A percentile compares a stretch with the other conserved stretches of the same genome.
These are phyloP conservation scores for Aphelinus atriplicis DNA, from an alignment of 1,140 invertebrate genomes.

Conservation along the genomic window DNA sequence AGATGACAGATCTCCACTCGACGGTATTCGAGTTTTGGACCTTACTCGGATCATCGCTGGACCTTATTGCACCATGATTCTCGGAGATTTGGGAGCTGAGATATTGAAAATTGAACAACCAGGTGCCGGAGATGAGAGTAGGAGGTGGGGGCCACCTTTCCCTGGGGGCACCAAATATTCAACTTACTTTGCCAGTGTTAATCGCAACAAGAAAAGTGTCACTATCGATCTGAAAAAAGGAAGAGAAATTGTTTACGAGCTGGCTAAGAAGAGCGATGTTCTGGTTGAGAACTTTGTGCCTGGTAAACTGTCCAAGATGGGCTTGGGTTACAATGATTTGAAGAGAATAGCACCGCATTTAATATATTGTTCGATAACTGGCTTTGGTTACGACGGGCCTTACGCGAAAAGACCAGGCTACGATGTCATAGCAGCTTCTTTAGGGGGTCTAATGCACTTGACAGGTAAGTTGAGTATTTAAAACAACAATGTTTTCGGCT, in stretches of 20 bases:
- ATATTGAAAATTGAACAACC: slow-evolving; percentile 90
- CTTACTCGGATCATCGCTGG: slow-evolving; percentile 85
- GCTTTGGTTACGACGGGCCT: slow-evolving; percentile 88
- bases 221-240: slow-evolving; percentile 89
- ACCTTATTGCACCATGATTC: slow-evolving; percentile 86
- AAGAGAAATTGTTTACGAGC: slow-evolving; percentile 76
- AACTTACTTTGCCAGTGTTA: slow-evolving; percentile 88
- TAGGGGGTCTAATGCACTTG: slow-evolving; percentile 89
- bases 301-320: slow-evolving; percentile 82
- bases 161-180: slow-evolving; percentile 76
- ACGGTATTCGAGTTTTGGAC: slow-evolving; percentile 82
- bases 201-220: slow-evolving; percentile 96
- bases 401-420: slow-evolving; percentile 89
- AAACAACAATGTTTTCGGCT: not conserved
- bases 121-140: slow-evolving; percentile 86
- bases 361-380: slow-evolving; percentile 95
- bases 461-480: slow-evolving; percentile 78
- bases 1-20: slow-evolving; percentile 61
- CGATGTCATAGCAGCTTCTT: slow-evolving; percentile 93
- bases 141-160: slow-evolving; percentile 95
- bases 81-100: slow-evolving; percentile 94
- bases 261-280: slow-evolving; percentile 84
- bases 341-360: slow-evolving; percentile 78
- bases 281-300: slow-evolving; percentile 96
- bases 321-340: slow-evolving; percentile 83